Percentiles rank a stretch among this genome's conserved stretches.
phyloP scores from a whole-genome alignment of 2,797 vertebrate species.

The Mormyrus hasselquistii region DNA sequence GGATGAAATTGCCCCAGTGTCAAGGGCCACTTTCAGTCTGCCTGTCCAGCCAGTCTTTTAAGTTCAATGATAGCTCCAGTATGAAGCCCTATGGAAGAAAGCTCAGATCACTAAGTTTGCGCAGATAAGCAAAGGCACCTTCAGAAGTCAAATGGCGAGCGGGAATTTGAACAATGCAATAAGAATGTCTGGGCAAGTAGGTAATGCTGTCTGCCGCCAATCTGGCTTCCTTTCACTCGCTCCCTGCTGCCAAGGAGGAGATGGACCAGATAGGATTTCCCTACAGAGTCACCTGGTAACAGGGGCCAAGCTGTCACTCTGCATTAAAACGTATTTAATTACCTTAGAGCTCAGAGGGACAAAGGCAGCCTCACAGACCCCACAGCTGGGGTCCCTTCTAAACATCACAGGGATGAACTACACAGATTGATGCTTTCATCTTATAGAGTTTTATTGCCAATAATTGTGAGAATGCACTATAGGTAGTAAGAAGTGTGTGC shows the following conservation, averaged over 20 bases:
- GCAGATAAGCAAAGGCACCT: slow-evolving; percentile 15
- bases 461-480: not conserved
- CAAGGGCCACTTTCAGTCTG: not conserved
- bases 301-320: not conserved
- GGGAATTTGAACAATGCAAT: slow-evolving; percentile 55
- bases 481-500: not conserved
- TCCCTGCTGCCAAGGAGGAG: slow-evolving; percentile 19
- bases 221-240: not conserved
- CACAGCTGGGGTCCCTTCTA: not conserved
- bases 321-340: slow-evolving; percentile 18
- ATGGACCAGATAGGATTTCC: slow-evolving; percentile 36
- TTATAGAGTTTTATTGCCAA: not conserved
- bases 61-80: not conserved
- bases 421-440: not conserved
- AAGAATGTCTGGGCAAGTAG: slow-evolving; percentile 61
- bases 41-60: not conserved
- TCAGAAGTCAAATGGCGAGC: slow-evolving; percentile 41
- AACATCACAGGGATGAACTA: not conserved
- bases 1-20: not conserved
- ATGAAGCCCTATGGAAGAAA: not conserved
- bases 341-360: not conserved
- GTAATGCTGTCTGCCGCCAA: slow-evolving; percentile 41
- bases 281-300: slow-evolving; percentile 17
- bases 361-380: not conserved
- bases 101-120: not conserved